These are phyloP conservation scores for Bradypodion pumilum DNA, from an alignment of 2,797 vertebrate species.

Conservation along the genomic window DNA sequence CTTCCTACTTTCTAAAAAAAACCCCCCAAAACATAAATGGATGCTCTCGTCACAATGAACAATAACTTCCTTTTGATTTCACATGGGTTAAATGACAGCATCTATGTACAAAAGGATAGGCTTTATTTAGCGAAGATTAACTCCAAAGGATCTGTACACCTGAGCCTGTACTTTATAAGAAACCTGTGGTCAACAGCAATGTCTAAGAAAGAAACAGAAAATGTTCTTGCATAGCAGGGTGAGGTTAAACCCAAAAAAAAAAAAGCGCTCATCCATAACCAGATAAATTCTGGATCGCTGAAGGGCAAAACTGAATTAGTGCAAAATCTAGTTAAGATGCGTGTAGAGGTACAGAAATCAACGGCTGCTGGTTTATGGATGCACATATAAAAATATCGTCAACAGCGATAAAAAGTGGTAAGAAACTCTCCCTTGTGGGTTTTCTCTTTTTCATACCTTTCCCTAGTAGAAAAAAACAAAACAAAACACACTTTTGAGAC, in stretches of 20 bases:
- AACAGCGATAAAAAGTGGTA: no score
- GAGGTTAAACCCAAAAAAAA: slow-evolving; percentile 69
- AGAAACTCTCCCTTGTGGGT: not conserved
- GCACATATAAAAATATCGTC: not conserved
- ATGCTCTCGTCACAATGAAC: slow-evolving; percentile 72
- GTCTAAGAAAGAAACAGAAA: slow-evolving; percentile 67
- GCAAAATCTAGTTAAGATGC: slow-evolving; percentile 65
- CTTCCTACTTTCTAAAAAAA: slow-evolving; percentile 64
- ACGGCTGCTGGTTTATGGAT: slow-evolving; percentile 34
- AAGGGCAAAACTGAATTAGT: slow-evolving; percentile 69
- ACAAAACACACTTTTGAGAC: slow-evolving; percentile 14
- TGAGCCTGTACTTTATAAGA: slow-evolving; percentile 75
- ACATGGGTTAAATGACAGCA: slow-evolving; percentile 70
- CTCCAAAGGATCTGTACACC: slow-evolving; percentile 75
- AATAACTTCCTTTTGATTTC: slow-evolving; percentile 63
- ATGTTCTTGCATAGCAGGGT: slow-evolving; percentile 80
- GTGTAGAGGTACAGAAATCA: slow-evolving; percentile 52
- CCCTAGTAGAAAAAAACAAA: not conserved
- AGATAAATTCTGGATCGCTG: slow-evolving; percentile 62
- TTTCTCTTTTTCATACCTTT: not conserved
- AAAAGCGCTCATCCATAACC: slow-evolving; percentile 54
- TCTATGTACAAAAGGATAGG: slow-evolving; percentile 70
- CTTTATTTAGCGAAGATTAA: slow-evolving; percentile 67
- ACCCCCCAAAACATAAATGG: slow-evolving; percentile 72
- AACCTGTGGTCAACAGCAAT: slow-evolving; percentile 67